These are phyloP conservation scores for Larimichthys crocea DNA, from an alignment of 2,113 vertebrate species.

Conservation along the genomic window DNA sequence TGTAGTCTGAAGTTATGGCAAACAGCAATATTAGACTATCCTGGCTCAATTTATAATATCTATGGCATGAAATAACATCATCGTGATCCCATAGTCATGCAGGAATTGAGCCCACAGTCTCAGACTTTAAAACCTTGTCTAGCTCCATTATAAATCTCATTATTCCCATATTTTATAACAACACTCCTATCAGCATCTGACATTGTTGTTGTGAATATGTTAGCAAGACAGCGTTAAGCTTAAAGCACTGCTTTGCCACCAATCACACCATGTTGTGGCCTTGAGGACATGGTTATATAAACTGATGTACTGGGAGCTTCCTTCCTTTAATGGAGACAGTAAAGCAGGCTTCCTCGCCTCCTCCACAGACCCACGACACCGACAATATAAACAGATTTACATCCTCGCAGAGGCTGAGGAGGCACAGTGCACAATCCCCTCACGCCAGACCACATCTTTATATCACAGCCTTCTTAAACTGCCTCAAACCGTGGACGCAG, in stretches of 20 bases:
- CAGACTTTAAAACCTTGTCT: too few relatives aligned
- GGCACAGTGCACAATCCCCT: neutral
- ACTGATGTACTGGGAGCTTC: neutral
- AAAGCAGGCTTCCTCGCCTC: neutral
- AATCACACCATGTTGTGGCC: neutral
- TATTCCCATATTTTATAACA: too few relatives aligned
- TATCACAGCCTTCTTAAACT: neutral
- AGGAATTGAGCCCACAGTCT: too few relatives aligned
- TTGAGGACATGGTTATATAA: neutral
- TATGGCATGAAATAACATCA: too few relatives aligned
- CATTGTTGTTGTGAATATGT: neutral
- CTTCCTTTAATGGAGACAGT: neutral
- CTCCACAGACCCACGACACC: neutral
- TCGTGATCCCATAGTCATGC: too few relatives aligned
- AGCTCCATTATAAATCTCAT: too few relatives aligned
- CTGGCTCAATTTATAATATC: too few relatives aligned
- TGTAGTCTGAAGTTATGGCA: too few relatives aligned
- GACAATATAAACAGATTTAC: conserved; percentile 13
- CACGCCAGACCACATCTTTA: conserved; percentile 11
- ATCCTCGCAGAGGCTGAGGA: neutral
- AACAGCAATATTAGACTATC: too few relatives aligned
- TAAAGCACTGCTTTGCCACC: neutral
- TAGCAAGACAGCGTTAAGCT: neutral
- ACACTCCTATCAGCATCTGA: neutral
- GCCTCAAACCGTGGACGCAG: neutral